Conservation (phyloP, 2,797 vertebrate genomes). For the Chloroceryle amazona region DNA sequence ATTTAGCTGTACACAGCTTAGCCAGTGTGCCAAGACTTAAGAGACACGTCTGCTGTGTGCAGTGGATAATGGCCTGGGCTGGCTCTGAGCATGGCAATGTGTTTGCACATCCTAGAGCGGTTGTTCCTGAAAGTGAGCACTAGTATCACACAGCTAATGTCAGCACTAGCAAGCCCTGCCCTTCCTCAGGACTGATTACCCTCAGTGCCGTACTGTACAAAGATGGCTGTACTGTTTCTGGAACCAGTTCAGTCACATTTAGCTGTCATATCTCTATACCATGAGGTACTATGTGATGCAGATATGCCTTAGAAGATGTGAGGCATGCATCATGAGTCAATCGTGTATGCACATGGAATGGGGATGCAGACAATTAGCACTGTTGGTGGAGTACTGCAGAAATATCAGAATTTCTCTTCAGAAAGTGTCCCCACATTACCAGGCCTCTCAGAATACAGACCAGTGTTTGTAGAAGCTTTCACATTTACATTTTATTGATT, state of each 20-base stretch:
- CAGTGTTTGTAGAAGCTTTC: not conserved
- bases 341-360: not conserved
- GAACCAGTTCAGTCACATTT: not conserved
- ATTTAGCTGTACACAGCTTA: not conserved
- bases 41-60: not conserved
- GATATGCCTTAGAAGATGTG: not conserved
- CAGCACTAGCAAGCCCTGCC: not conserved
- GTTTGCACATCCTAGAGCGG: not conserved
- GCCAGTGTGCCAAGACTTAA: not conserved
- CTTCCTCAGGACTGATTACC: not conserved
- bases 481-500: not conserved
- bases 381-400: not conserved
- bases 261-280: not conserved
- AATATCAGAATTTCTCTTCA: not conserved
- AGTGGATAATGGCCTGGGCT: not conserved
- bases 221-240: not conserved
- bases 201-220: not conserved
- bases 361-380: not conserved
- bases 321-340: not conserved
- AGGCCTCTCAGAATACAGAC: not conserved
- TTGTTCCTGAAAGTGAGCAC: not conserved
- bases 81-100: rapidly evolving
- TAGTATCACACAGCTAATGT: rapidly evolving
- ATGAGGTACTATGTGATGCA: not conserved
- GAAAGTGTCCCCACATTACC: not conserved